Percentiles rank a stretch among this genome's conserved stretches.
These are phyloP conservation scores for Ganaspis brasiliensis DNA, from an alignment of 2,888 invertebrate genomes.

Conservation along the genomic window DNA sequence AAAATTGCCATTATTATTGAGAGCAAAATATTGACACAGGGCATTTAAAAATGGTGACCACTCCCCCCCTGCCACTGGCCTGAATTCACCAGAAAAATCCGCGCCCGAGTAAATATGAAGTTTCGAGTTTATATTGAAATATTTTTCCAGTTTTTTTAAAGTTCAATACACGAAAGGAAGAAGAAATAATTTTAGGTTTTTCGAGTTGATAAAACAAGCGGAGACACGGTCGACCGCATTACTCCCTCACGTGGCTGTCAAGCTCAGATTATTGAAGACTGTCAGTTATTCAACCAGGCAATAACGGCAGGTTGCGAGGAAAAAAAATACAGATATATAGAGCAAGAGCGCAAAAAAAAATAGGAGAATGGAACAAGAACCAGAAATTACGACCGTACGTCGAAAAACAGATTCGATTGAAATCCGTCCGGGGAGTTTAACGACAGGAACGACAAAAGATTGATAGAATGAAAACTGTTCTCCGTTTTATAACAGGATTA, in stretches of 20 bases:
- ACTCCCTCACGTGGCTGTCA: conserved; percentile 29
- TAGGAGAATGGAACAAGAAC: not conserved
- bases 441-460: conserved; percentile 16
- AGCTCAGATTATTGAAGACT: conserved; percentile 1
- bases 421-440: conserved; percentile 11
- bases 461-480: not conserved
- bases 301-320: not conserved
- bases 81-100: not conserved
- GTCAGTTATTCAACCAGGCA: conserved; percentile 10
- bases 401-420: not conserved
- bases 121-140: not conserved
- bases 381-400: not conserved
- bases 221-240: conserved; percentile 9
- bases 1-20: too few species aligned
- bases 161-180: not conserved
- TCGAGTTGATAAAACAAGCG: not conserved
- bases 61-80: not conserved
- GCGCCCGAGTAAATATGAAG: not conserved
- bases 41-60: conserved; percentile 5
- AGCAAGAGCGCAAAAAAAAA: not conserved
- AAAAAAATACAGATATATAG: not conserved
- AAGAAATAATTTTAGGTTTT: conserved; percentile 13
- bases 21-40: not conserved
- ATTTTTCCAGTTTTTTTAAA: not conserved
- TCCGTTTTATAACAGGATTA: not conserved